Base-by-base conservation (phyloP, 2,797 vertebrate species). In the Poecilia picta region DNA sequence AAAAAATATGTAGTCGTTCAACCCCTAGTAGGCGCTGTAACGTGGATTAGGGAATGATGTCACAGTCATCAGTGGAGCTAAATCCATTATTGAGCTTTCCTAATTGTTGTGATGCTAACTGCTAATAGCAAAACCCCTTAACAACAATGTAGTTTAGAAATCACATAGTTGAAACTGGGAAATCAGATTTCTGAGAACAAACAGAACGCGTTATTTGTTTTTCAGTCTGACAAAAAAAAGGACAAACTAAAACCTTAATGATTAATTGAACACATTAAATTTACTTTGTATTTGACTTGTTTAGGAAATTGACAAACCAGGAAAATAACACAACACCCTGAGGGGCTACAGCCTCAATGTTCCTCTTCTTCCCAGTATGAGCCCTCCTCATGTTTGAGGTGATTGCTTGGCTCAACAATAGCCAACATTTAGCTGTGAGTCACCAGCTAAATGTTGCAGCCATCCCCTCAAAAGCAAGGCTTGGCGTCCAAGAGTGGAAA, bases 361-460 rank as follows among this genome's bases (percentile, higher is more conserved):
- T 45, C 51, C 84, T 23, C 28, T 51, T 85, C 62, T 73, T 78
- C 72, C 33, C 1, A 68, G 74, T 72, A 85, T 71, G 43, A 11
- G 79, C 79, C 83, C 81, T 73, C 25, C 8, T 55, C 77, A 71
- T 82, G 75, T 78, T 55, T 33, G 78, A 6, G 25, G 16, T 75
- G 73, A 88, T 90, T 80, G 76, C 82, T 80, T 64, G 73, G 75
- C 66, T 70, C 82, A 81, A 86, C 80, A 84, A 81, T 36, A 75
- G 15, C 28, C 53, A n/a, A n/a, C n/a, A n/a, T n/a, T n/a, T n/a
- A n/a, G n/a, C n/a, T 55, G 13, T 59, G 57, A 59, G 28, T 31
- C 28, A 31, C 2, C 57, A 59, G 43, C 15, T 41, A 55, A 78
- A 68, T 78, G 53, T 76, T 72, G 68, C 76, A 70, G 49, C 72